phyloP scores from a whole-genome alignment of 1,140 invertebrate genomes.

The Drosophila mojavensis region DNA sequence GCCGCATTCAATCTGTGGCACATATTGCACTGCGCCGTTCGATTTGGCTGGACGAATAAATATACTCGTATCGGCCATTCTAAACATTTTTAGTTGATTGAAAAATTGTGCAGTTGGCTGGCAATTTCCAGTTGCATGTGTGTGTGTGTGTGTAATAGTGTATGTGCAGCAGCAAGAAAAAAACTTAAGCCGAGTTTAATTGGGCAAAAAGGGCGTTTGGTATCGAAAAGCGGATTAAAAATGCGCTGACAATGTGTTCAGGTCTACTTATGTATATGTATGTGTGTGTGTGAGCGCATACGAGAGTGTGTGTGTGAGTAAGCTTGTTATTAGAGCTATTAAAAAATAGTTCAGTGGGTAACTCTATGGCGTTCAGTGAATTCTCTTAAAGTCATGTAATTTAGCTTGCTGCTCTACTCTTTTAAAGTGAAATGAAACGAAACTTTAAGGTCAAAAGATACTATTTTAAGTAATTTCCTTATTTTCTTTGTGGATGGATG shows the following conservation, averaged over 20 bases:
- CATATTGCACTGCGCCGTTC: conserved; percentile 58
- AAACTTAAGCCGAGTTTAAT: conserved; percentile 76
- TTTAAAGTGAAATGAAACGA: background rate
- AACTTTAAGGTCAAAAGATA: too few relatives aligned
- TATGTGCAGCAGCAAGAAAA: conserved; percentile 14
- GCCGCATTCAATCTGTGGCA: conserved; percentile 60
- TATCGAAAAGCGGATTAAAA: conserved; percentile 44
- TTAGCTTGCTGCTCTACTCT: background rate
- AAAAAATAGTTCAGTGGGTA: conserved; percentile 25
- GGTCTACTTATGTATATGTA: background rate
- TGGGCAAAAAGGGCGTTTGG: conserved; percentile 52
- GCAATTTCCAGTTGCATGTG: conserved; percentile 49
- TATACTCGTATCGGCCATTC: conserved; percentile 63
- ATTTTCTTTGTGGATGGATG: too few relatives aligned
- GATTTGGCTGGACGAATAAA: conserved; percentile 61
- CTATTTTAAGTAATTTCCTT: too few relatives aligned
- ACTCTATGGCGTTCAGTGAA: background rate
- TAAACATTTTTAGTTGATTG: conserved; percentile 82
- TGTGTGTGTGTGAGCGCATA: background rate
- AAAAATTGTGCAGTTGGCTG: conserved; percentile 79
- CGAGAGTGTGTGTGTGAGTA: background rate
- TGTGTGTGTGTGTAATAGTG: background rate
- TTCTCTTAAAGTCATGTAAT: background rate
- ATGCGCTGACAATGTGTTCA: conserved; percentile 49
- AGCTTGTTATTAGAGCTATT: conserved; percentile 11